Evolutionary conservation across 2,113 vertebrate genomes (phyloP).

Genomic region (Rhinopomastus cyanomelas): DNA sequence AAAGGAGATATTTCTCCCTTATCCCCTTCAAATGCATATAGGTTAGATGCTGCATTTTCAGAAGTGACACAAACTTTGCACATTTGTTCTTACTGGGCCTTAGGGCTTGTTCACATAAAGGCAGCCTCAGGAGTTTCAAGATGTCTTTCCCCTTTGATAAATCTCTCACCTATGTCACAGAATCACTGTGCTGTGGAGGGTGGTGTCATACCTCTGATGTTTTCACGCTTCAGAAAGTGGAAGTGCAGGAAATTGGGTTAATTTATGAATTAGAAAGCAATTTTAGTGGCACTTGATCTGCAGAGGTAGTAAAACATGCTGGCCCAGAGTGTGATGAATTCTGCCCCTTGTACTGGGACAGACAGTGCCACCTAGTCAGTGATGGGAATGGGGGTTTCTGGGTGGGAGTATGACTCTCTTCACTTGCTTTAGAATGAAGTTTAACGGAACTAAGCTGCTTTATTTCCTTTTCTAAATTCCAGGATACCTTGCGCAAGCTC

Average conservation of each 20-base stretch:
- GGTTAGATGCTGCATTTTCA: neutral
- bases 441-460: neutral
- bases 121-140: neutral
- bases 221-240: neutral
- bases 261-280: neutral
- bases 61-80: neutral
- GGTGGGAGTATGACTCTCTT: neutral
- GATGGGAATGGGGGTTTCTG: neutral
- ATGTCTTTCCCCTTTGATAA: neutral
- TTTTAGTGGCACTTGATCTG: neutral
- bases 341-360: rapidly evolving
- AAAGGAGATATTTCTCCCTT: neutral
- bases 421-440: neutral
- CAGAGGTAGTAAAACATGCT: neutral
- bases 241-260: neutral
- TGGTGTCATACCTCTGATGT: neutral
- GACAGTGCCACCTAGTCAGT: neutral
- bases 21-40: neutral
- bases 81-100: neutral
- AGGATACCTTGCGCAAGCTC: neutral
- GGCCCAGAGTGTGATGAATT: neutral
- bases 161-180: neutral
- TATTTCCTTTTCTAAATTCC: neutral
- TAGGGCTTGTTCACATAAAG: neutral
- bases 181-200: neutral